Base-by-base conservation (phyloP, 2,797 vertebrate genomes). In the Phyllotis vaccarum region DNA sequence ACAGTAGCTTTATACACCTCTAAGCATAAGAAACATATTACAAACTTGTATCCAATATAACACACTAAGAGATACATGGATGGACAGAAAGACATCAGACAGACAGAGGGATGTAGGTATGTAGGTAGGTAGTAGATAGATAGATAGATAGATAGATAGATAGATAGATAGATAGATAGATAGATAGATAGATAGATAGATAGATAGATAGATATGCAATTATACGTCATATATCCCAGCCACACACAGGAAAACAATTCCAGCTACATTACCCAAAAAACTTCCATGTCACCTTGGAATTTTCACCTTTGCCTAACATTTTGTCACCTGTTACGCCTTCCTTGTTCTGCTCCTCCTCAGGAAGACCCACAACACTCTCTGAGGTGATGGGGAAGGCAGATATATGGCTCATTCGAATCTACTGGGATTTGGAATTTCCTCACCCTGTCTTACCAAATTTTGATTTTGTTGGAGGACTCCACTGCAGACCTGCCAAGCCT, bases 401-500 rank as follows among this genome's bases (percentile, higher is more conserved):
- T 72, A 98, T 99, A 21, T 99, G 99, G 99, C 97, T 99, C 91
- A 99, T 99, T 21, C 97, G 99, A 95, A 99, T 98, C 19, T 99
- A 99, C 93, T 99, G 99, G 99, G 99, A 99, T 97, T 98, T 99
- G 92, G 99, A 99, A 85, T 99, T 99, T 96, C 99, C 99, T 62
- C 98, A 98, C 12, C 99, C 99, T 86, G 92, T 98, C 31, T 98
- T 99, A 56, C 99, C 99, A 9, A 99, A 99, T 97, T 99, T 99
- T 83, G 98, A 99, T 90, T 99, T 98, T 79, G 98, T 99, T 43
- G 99, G 99, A 95, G 99, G 99, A 78, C 98, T 99, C 94, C 99
- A 99, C 58, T 99, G 99, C 96, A 98, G 97, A 97, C 99, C 99
- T 87, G 99, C 99, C 93, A 99, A 99, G 95, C 98, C 99, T 0